Percentiles rank a stretch among this genome's conserved stretches.
Evolutionary conservation across 2,113 vertebrate species (phyloP).

Genomic region (Casuarius casuarius): DNA sequence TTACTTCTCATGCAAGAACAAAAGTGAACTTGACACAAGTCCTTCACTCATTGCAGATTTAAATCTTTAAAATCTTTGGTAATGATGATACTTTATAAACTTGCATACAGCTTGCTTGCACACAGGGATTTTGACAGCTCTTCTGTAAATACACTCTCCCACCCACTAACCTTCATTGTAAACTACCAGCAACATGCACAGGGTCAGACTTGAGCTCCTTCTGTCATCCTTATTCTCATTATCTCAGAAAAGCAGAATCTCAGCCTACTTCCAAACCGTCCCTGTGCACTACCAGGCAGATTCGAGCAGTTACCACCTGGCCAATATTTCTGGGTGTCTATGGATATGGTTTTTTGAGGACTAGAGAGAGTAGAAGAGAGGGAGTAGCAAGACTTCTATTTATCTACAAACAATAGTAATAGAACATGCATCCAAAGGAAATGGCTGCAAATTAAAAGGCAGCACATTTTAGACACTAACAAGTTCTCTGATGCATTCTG

Average conservation of each 20-base stretch:
- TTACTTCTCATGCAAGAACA: conserved; percentile 33
- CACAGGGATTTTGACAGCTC: conserved; percentile 52
- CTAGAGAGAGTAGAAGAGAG: background rate
- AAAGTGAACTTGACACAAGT: conserved; percentile 36
- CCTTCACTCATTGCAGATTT: conserved; percentile 45
- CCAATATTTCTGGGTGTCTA: background rate
- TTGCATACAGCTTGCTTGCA: conserved; percentile 61
- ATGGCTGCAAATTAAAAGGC: background rate
- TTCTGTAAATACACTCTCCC: conserved; percentile 44
- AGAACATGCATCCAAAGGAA: background rate
- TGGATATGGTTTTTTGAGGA: background rate
- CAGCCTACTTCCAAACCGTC: background rate
- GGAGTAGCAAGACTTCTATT: background rate
- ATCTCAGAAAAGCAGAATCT: conserved; percentile 38
- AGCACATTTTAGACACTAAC: background rate
- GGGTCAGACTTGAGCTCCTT: conserved; percentile 29
- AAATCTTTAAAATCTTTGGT: conserved; percentile 22
- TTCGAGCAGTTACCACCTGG: background rate
- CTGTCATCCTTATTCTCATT: conserved; percentile 22
- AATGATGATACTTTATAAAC: conserved; percentile 37
- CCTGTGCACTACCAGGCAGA: background rate
- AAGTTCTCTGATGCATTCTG: background rate
- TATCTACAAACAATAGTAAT: background rate
- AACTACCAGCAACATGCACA: conserved; percentile 11
- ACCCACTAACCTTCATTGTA: conserved; percentile 53